Evolutionary conservation across 2,888 invertebrate genomes (phyloP), one percentile per base, ranked within the genome.

Genomic region (Teleiodes luculella): DNA sequence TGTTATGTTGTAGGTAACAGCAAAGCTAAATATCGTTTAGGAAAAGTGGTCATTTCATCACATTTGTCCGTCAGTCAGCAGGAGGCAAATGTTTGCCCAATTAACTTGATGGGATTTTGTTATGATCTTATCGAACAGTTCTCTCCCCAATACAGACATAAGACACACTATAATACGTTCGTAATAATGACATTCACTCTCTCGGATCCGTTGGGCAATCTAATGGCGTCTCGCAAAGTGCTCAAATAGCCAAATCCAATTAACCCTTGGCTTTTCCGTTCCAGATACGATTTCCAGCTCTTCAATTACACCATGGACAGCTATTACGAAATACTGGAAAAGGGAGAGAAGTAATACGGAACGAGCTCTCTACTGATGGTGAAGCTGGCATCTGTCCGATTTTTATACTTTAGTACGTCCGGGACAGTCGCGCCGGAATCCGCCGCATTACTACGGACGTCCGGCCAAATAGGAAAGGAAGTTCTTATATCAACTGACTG

Each of bases 281-380:
- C 30, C 90, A 96, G 96, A 79, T 93, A 95, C 73, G 97, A 97
- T 82, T 97, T 97, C 80, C 92, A 94, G 76, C 90, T 97, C 58
- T 97, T 97, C 87, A 95, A 94, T 73, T 97, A 97, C 78, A 93
- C 94, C 57, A 90, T 95, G 70, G 91, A 93, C 64, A 92, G 91
- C 62, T 95, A 94, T 76, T 84, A 94, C 68, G 92, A 93, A 66
- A 85, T 93, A 65, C 92, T 90, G 8, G 73, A 79, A 63, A 77
- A 80, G 28, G 81, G 80, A 56, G 68, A 33, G 68, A 36, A 77
- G 67, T 54, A 77, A 65, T 58, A 82, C 54, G 85, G 86, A 5
- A 68, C 86, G 86, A 86, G 65, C 67, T 57, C 52, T 30, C 37
- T 46, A 50, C 16, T 28, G 11, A 18, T 43, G 11, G 10, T 7